Conservation (phyloP, 1,140 invertebrate species). For the Wasmannia auropunctata region DNA sequence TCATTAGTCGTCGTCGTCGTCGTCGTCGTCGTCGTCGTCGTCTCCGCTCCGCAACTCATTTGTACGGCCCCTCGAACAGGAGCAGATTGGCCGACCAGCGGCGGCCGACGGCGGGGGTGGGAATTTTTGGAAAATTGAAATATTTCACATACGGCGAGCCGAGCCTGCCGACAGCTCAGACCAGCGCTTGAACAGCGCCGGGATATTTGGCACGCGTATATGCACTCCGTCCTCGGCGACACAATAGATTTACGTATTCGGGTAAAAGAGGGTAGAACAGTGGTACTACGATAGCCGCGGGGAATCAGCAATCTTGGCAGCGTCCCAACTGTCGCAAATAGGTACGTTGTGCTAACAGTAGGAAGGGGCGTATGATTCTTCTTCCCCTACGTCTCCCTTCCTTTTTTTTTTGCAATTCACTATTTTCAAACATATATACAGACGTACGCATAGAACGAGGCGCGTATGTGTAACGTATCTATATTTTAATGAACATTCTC, state of each 20-base stretch:
- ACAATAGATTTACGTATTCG: conserved; percentile 80
- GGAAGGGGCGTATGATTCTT: conserved; percentile 67
- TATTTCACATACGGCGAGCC: conserved; percentile 61
- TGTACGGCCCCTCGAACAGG: conserved; percentile 6
- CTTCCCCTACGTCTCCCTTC: conserved; percentile 32
- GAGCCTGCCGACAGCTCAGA: conserved; percentile 42
- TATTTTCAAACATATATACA: conserved; percentile 44
- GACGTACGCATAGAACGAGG: background rate
- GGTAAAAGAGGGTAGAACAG: conserved; percentile 76
- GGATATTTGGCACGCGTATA: conserved; percentile 76
- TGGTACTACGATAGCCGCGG: conserved; percentile 78
- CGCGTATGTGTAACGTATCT: background rate
- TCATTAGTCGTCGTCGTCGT: conserved; percentile 56
- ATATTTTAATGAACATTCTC: conserved; percentile 68
- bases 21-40: conserved; percentile 20
- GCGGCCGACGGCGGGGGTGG: conserved; percentile 19
- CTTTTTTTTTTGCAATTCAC: conserved; percentile 31
- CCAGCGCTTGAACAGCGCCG: conserved; percentile 53
- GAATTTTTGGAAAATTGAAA: conserved; percentile 76
- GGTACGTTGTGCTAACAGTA: conserved; percentile 76
- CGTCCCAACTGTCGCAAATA: conserved; percentile 78
- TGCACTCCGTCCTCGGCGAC: conserved; percentile 72
- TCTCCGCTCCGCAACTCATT: conserved; percentile 58
- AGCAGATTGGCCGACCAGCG: conserved; percentile 55
- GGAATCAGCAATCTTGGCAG: conserved; percentile 79